phyloP scores from a whole-genome alignment of 2,888 invertebrate species.

The Vanessa cardui region DNA sequence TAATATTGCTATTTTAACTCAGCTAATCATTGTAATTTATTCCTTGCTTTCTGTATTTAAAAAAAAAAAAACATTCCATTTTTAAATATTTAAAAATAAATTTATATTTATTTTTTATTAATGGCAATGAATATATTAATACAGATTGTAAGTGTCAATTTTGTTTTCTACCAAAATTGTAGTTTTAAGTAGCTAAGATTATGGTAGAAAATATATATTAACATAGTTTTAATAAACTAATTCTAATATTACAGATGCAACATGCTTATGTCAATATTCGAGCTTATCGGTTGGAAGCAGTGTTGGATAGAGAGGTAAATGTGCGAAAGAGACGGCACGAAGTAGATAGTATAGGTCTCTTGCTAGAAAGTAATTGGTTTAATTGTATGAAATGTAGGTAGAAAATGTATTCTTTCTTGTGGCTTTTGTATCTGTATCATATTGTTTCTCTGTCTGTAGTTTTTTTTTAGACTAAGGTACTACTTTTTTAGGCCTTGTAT shows the following conservation, averaged over 20 bases:
- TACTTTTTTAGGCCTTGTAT: too few species aligned
- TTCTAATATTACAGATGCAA: slow-evolving; percentile 80
- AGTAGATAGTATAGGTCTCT: slow-evolving; percentile 31
- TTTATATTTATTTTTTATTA: not conserved
- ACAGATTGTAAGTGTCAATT: not conserved
- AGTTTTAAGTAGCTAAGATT: slow-evolving; percentile 5
- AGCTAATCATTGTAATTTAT: not conserved
- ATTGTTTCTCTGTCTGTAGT: not conserved
- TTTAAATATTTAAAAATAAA: not conserved
- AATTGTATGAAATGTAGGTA: slow-evolving; percentile 3
- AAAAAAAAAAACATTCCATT: too few species aligned
- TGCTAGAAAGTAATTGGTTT: not conserved
- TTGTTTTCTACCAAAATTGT: not conserved
- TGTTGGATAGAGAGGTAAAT: slow-evolving; percentile 84
- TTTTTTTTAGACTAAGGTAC: not conserved
- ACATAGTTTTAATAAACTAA: slow-evolving; percentile 56
- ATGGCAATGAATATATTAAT: not conserved
- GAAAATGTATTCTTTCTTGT: not conserved
- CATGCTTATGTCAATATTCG: slow-evolving; percentile 83
- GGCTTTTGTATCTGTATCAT: not conserved
- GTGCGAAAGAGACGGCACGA: slow-evolving; percentile 79
- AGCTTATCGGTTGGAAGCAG: slow-evolving; percentile 83
- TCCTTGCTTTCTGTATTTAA: not conserved
- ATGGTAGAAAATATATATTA: slow-evolving; percentile 40
- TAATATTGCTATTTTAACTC: not conserved